Base-by-base conservation (phyloP, 2,797 vertebrate genomes). In the Gallirallus australis region DNA sequence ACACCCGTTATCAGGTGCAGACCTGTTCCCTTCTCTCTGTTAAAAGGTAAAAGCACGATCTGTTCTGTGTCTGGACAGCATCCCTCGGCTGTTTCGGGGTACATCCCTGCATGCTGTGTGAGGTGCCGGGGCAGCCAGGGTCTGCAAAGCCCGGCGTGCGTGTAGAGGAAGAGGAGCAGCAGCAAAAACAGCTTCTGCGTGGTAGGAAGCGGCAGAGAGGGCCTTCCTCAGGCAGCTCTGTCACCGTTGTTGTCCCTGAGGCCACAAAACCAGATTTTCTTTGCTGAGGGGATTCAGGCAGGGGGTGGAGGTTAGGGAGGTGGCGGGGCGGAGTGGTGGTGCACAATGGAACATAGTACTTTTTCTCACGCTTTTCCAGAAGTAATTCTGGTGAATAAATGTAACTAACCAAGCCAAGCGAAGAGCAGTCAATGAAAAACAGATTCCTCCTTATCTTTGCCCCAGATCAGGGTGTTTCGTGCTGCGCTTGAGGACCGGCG, bases 31-130 rank as follows among this genome's bases (percentile, higher is more conserved):
- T 18, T 84, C 52, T 57, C 33, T 63, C 40, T 1, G 0, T 47
- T 48, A 27, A 31, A 66, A 33, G 21, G 48, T 19, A 37, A 68
- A 40, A 2, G 9, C 21, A n/a, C 3, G 1, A 11, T 3, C 5
- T 16, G 25, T 11, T 6, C 17, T 4, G 0, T 15, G 7, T 11
- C 40, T 3, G 3, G 30, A 2, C 50, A 73, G 63, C 28, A 33
- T 45, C 40, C 18, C 24, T 40, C 11, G 7, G 4, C 28, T 19
- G 8, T 48, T 35, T 33, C 84, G 11, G 4, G 2, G 52, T 63
- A 31, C 37, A 1, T 12, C 28, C 19, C 45, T 9, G 14, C 39
- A 8, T 2, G 4, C 30, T 7, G n/a, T 7, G 40, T 4, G 9
- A 11, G 2, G 14, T 30, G 54, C 39, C 4, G 19, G n/a, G 50